phyloP scores from a whole-genome alignment of 2,113 vertebrate species.

The Corythornis cristatus region DNA sequence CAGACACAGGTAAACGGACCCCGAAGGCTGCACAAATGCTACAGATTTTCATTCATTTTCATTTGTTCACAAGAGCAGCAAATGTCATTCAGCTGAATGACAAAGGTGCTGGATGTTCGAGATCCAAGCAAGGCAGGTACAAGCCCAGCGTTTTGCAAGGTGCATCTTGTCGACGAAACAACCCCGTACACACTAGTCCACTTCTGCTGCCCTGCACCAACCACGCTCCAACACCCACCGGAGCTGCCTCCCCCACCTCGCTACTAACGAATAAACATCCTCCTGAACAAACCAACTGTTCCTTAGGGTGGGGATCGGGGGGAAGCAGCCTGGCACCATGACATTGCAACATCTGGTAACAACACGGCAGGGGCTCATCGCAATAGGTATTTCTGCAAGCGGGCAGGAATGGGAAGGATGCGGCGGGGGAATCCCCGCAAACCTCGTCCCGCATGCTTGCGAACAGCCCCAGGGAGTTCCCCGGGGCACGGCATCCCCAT shows the following conservation, averaged over 20 bases:
- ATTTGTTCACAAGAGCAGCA: background rate
- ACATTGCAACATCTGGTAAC: background rate
- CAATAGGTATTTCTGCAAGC: background rate
- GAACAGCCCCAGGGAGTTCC: background rate
- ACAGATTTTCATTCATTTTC: background rate
- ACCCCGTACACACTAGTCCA: background rate
- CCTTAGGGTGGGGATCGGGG: background rate
- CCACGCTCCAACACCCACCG: rapidly evolving
- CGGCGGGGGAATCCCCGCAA: background rate
- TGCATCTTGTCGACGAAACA: rapidly evolving
- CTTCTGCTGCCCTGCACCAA: background rate
- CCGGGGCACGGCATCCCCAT: background rate
- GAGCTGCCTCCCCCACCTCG: background rate
- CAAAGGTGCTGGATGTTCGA: background rate
- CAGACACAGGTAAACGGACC: background rate
- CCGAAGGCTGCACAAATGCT: background rate
- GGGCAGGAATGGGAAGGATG: background rate
- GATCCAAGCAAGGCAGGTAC: background rate
- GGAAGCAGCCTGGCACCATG: background rate
- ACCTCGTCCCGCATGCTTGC: background rate
- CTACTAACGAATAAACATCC: rapidly evolving
- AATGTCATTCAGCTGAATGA: background rate
- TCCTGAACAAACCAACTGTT: rapidly evolving
- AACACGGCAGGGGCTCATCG: background rate
- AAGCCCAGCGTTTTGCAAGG: background rate